Evolutionary conservation across 2,888 invertebrate species (phyloP), one percentile per base, ranked within the genome.

Genomic region (Aricia artaxerxes): DNA sequence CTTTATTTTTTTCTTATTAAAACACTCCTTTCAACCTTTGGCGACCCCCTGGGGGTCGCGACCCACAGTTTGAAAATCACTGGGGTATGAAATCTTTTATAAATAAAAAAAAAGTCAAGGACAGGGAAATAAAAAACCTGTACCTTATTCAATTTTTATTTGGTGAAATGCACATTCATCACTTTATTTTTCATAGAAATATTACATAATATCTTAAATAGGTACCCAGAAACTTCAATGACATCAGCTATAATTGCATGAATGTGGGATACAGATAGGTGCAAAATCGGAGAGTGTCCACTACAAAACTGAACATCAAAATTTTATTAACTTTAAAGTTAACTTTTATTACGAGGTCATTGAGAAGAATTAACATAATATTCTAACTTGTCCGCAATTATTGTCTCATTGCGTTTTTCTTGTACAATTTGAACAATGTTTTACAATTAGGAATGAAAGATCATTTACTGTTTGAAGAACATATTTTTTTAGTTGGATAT

Each of bases 101-200:
- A 24, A 24, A 82, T 76, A 81, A 82, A 73, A 81, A 77, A 24
- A 24, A 24, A 24, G 24, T 24, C 24, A 24, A 24, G 24, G 24
- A 24, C 24, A 24, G 24, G 24, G 24, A 24, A 24, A 24, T 24
- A 24, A 24, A 24, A 24, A 24, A 24, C 24, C 24, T 24, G 24
- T 24, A 24, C 24, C 24, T 24, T 24, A 24, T 24, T 24, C 0
- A 24, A 24, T 79, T 53, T 85, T 85, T 86, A 86, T 86, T 86
- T 83, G 81, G 83, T 84, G 83, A 73, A 73, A 44, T 73, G 24
- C 73, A 73, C 24, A 73, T 73, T 44, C 73, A 73, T 44, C 73
- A 73, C 24, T 73, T 40, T 1, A 44, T 44, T 38, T 44, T 73
- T 40, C 24, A 73, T 31, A 69, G 69, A 69, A 69, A 69, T 69